Conservation (phyloP, 2,888 invertebrate genomes). For the Polyommatus icarus region DNA sequence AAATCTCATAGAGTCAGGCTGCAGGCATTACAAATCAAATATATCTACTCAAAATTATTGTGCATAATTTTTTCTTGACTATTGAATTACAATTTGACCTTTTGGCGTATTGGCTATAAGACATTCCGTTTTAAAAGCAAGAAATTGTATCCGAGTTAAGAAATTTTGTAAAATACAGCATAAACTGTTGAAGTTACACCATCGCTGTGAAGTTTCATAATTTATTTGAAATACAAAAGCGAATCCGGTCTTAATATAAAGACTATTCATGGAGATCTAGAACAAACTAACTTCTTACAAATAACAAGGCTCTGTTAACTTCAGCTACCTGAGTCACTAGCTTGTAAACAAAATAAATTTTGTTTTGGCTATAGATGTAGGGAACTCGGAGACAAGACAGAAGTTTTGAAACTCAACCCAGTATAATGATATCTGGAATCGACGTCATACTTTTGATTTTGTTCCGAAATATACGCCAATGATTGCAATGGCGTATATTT, state of each 20-base stretch:
- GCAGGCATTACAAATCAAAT: no score
- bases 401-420: background rate
- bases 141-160: background rate
- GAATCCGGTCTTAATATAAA: slow-evolving; percentile 10
- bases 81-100: no score
- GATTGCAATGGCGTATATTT: no score
- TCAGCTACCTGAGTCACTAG: slow-evolving; percentile 23
- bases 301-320: slow-evolving; percentile 28
- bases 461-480: no score
- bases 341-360: slow-evolving; percentile 26
- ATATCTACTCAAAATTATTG: no score
- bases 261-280: slow-evolving; percentile 11
- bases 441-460: no score
- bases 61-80: no score
- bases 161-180: background rate
- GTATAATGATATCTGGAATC: background rate
- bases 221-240: slow-evolving; percentile 18
- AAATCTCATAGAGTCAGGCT: no score
- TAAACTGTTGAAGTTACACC: background rate
- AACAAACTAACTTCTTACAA: slow-evolving; percentile 17
- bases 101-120: background rate
- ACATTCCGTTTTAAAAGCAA: background rate
- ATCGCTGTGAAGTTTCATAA: slow-evolving; percentile 10
- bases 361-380: background rate
- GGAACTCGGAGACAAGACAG: background rate